Percentiles rank a stretch among this genome's conserved stretches.
Evolutionary conservation across 2,888 invertebrate species (phyloP).

Genomic region (Catonia carolina): DNA sequence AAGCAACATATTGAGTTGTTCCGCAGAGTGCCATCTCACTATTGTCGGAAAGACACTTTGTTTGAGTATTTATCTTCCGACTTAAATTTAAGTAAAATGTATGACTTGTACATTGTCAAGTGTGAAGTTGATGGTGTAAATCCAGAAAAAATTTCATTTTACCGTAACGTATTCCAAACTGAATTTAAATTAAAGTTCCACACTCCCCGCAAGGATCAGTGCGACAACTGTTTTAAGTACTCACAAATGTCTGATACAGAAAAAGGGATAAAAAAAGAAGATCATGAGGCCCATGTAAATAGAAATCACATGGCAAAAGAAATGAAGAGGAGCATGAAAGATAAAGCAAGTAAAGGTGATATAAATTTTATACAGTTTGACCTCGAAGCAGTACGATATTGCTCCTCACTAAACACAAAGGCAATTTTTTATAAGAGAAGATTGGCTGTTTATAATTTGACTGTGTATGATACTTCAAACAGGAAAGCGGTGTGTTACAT

Average conservation of each 20-base stretch:
- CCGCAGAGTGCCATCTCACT: conserved; percentile 14
- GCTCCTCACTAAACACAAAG: neutral
- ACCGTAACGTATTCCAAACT: conserved; percentile 7
- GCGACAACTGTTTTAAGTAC: conserved; percentile 6
- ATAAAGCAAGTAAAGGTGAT: neutral
- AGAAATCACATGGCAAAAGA: conserved; percentile 7
- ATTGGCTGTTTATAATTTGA: conserved; percentile 8
- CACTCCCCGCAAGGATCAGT: conserved; percentile 11
- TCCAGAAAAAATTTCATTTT: conserved; percentile 3
- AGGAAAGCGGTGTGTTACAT: neutral
- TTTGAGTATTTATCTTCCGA: conserved; percentile 4
- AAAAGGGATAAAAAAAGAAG: neutral
- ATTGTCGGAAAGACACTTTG: conserved; percentile 11
- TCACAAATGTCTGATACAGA: neutral
- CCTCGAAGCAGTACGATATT: conserved; percentile 9
- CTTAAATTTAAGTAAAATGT: conserved; percentile 9
- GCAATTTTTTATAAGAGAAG: conserved; percentile 14
- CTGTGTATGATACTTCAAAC: conserved; percentile 4
- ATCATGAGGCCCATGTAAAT: neutral
- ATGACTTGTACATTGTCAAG: conserved; percentile 2
- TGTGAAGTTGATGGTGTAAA: conserved; percentile 2
- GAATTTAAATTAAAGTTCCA: neutral
- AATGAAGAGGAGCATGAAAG: neutral
- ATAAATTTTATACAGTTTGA: conserved; percentile 10
- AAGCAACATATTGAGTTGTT: conserved; percentile 11